These are phyloP conservation scores for Drosophila aff. DNA, from an alignment of 1,140 invertebrate species.

Conservation along the genomic window DNA sequence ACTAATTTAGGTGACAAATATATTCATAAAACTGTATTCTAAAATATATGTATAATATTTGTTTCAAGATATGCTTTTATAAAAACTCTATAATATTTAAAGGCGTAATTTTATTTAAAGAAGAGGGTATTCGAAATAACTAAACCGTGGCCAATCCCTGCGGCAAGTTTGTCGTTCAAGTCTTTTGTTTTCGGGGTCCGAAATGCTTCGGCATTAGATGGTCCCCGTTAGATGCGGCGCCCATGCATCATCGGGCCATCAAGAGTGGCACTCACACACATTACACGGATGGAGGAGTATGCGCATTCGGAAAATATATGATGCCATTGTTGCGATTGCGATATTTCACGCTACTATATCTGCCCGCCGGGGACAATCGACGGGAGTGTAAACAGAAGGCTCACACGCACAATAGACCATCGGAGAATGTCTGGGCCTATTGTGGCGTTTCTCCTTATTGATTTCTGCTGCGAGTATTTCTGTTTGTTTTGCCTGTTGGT, in stretches of 20 bases:
- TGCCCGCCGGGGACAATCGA: conserved; percentile 35
- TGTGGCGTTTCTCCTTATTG: conserved; percentile 61
- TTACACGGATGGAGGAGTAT: conserved; percentile 66
- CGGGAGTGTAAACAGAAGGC: conserved; percentile 52
- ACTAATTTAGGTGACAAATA: too few species aligned
- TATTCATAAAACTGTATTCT: too few species aligned
- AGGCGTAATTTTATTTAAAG: neutral
- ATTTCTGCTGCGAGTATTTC: conserved; percentile 34
- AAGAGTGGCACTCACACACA: conserved; percentile 34
- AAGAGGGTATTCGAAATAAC: conserved; percentile 21
- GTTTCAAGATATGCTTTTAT: too few species aligned
- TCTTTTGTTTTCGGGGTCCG: conserved; percentile 63
- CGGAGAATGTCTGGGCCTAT: conserved; percentile 38
- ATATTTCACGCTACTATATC: conserved; percentile 65
- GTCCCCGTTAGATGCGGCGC: conserved; percentile 62
- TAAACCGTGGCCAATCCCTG: conserved; percentile 5
- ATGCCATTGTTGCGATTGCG: conserved; percentile 71
- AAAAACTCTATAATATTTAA: too few species aligned
- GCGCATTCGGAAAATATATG: conserved; percentile 68
- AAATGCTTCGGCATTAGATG: conserved; percentile 17
- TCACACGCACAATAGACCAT: conserved; percentile 66
- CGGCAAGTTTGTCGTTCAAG: conserved; percentile 61
- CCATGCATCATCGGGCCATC: conserved; percentile 64
- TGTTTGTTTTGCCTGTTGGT: conserved; percentile 79
- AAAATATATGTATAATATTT: too few species aligned